Conservation (phyloP, 2,888 invertebrate genomes). For the Machimus atricapillus region DNA sequence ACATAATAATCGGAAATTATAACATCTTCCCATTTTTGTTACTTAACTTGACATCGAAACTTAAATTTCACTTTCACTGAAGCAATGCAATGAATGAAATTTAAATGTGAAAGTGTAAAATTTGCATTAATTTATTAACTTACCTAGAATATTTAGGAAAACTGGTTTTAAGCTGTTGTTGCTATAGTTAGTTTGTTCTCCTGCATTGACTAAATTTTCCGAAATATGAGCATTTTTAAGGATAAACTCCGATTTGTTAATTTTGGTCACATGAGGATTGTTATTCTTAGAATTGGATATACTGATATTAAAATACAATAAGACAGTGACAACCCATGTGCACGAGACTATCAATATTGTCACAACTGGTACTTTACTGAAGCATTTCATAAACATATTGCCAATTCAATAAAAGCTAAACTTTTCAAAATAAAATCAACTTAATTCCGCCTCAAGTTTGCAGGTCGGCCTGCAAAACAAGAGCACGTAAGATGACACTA, state of each 20-base stretch:
- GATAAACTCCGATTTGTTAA: not conserved
- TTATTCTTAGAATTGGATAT: not conserved
- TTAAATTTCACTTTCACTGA: not conserved
- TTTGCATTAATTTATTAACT: not conserved
- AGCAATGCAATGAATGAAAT: not conserved
- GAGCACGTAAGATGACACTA: not conserved
- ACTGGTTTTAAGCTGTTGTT: slow-evolving; percentile 1
- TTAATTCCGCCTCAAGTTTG: not conserved
- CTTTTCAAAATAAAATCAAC: not conserved
- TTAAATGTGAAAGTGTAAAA: not conserved
- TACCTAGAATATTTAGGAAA: not conserved
- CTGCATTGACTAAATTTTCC: not conserved
- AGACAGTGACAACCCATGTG: not conserved
- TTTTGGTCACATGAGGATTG: not conserved
- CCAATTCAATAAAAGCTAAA: not conserved
- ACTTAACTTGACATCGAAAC: not conserved
- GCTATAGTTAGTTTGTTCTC: not conserved
- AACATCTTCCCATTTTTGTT: not conserved
- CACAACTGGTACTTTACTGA: not conserved
- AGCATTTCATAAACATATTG: not conserved
- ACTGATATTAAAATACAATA: not conserved
- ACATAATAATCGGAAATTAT: not conserved
- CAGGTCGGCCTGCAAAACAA: not conserved
- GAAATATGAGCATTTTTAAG: not conserved
- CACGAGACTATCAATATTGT: not conserved